Conservation (phyloP, 2,797 vertebrate species). For the Phataginus tricuspis region DNA sequence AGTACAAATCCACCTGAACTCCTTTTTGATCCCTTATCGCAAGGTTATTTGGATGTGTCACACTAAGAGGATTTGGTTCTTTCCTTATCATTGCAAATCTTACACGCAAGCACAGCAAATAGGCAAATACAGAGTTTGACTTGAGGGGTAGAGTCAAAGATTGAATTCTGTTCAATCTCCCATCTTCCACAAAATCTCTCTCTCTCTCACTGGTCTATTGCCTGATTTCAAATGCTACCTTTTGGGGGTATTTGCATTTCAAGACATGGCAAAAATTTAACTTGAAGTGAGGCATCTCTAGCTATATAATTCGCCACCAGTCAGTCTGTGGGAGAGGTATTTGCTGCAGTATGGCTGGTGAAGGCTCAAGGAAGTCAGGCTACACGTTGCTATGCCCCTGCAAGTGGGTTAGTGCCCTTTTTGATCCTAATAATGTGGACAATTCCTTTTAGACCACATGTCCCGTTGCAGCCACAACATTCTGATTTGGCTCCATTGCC, state of each 20-base stretch:
- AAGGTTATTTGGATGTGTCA: slow-evolving; percentile 66
- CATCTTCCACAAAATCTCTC: not conserved
- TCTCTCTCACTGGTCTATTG: not conserved
- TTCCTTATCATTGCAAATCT: slow-evolving; percentile 60
- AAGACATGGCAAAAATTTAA: not conserved
- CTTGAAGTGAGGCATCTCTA: not conserved
- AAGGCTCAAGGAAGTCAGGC: not conserved
- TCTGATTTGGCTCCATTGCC: not conserved
- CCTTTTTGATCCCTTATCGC: slow-evolving; percentile 68
- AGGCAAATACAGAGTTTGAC: slow-evolving; percentile 40
- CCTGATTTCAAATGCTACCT: not conserved
- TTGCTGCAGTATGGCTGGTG: not conserved
- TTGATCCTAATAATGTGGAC: not conserved
- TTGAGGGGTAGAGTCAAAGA: not conserved
- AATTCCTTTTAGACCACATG: not conserved
- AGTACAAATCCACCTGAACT: slow-evolving; percentile 60
- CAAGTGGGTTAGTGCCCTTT: not conserved
- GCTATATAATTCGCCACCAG: not conserved
- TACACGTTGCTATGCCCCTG: not conserved
- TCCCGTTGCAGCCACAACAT: not conserved
- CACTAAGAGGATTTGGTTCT: slow-evolving; percentile 67
- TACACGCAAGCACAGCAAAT: slow-evolving; percentile 25
- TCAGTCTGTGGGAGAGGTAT: not conserved
- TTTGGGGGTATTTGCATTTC: not conserved
- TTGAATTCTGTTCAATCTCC: not conserved